Evolutionary conservation across 1,140 invertebrate genomes (phyloP).

Genomic region (Panagrolaimus sp.): DNA sequence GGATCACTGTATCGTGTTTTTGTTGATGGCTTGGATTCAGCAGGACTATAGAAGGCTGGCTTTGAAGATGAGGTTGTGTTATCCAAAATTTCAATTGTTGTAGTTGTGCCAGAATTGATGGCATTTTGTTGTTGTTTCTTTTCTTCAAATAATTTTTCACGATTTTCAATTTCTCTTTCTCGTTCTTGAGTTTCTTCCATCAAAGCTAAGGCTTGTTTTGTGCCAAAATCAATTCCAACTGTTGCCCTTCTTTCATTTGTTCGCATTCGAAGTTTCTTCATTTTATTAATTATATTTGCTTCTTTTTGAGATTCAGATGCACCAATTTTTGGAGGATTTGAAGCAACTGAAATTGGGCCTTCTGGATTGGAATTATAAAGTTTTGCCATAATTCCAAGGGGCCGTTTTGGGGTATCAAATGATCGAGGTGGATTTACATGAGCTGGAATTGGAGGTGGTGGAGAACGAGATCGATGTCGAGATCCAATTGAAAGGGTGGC

Average conservation of each 20-base stretch:
- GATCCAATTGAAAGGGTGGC: too few relatives aligned
- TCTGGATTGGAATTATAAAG: too few relatives aligned
- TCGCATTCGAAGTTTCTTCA: background rate
- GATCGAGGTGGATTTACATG: too few relatives aligned
- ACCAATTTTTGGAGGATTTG: background rate
- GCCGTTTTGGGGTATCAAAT: too few relatives aligned
- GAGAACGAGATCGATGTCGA: too few relatives aligned
- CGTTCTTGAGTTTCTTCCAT: background rate
- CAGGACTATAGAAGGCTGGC: background rate
- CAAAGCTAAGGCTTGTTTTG: background rate
- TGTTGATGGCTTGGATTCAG: background rate
- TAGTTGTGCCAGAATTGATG: slow-evolving; percentile 3
- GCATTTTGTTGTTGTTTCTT: background rate
- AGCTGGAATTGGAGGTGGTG: too few relatives aligned
- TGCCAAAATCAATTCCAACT: too few relatives aligned
- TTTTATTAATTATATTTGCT: background rate
- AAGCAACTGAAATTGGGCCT: too few relatives aligned
- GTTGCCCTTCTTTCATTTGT: too few relatives aligned
- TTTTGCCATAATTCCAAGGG: too few relatives aligned
- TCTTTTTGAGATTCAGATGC: slow-evolving; percentile 7
- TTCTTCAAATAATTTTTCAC: background rate
- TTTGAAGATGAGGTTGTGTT: background rate
- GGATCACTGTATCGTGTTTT: too few relatives aligned
- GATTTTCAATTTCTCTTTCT: background rate
- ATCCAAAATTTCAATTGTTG: slow-evolving; percentile 2